These are phyloP conservation scores for Nerophis ophidion DNA, from an alignment of 2,113 vertebrate species.

Conservation along the genomic window DNA sequence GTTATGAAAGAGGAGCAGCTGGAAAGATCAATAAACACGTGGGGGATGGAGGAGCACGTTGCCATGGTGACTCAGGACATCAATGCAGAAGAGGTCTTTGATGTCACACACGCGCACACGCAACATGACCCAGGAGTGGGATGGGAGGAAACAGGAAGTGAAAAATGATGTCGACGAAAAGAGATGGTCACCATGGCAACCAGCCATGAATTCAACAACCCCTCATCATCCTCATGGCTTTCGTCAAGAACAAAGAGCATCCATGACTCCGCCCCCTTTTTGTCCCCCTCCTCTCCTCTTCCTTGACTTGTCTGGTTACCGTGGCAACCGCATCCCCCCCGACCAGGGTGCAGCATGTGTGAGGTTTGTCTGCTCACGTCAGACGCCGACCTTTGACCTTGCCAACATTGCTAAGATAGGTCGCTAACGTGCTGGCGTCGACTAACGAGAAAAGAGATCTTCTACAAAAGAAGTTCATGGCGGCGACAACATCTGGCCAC, in stretches of 20 bases:
- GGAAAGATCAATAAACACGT: background rate
- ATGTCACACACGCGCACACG: background rate
- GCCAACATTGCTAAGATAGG: too few species aligned
- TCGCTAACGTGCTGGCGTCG: too few species aligned
- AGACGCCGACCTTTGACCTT: too few species aligned
- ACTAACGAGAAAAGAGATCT: too few species aligned
- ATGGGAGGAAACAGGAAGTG: constrained; percentile 16
- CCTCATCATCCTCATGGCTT: background rate
- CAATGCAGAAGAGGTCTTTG: too few species aligned
- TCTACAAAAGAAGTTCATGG: too few species aligned
- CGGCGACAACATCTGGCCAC: too few species aligned
- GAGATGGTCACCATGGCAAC: too few species aligned
- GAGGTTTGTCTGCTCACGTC: background rate
- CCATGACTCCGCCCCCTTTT: background rate
- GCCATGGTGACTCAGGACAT: constrained; percentile 49
- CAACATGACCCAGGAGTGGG: constrained; percentile 11
- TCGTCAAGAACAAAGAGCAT: constrained; percentile 16
- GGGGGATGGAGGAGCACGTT: constrained; percentile 28
- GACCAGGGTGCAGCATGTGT: constrained; percentile 1
- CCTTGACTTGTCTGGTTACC: constrained; percentile 40
- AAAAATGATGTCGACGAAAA: background rate
- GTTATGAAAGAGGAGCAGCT: constrained; percentile 1
- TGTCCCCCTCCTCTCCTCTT: constrained; percentile 3
- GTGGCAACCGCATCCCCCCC: constrained; percentile 29
- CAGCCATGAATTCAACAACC: too few species aligned